Evolutionary conservation across 2,797 vertebrate species (phyloP), one percentile per base, ranked within the genome.

Genomic region (Rhynchotus rufescens): DNA sequence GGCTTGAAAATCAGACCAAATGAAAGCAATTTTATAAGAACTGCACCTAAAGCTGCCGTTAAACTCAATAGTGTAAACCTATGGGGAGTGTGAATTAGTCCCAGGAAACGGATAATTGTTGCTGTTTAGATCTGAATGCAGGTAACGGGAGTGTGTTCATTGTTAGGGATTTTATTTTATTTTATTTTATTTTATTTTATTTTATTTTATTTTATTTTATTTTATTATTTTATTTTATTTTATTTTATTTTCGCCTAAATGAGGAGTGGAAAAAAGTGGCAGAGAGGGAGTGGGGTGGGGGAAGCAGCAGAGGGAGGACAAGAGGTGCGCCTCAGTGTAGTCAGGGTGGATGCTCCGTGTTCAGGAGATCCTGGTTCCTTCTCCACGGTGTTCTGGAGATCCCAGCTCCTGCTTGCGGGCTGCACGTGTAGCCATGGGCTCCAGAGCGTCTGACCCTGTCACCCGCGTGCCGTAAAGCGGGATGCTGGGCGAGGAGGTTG

Each of bases 401-500:
- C 22, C 22, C 47, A 12, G 47, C 22, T 13, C 22, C 22, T 49
- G 12, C 42, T 12, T 23, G 22, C 3, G 47, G 22, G 47, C 22
- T 23, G 5, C n/a, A 21, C 9, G 45, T 22, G 45, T 11, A 47
- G 45, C 47, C 47, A 23, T 23, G 47, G 47, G 47, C 47, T 47
- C 47, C 47, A 22, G 47, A 23, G 22, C 22, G 47, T 22, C 47
- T 6, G 47, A 13, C 11, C 22, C 47, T 49, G 22, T 12, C 47
- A 6, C 47, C 47, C 44, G 9, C 47, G 3, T 23, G 47, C 47
- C 22, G 22, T 49, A 23, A 20, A 23, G 47, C 47, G 12, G 47
- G 5, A 9, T 9, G 32, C 1, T 2, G 23, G 44, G 10, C 32
- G 1, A 3, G 11, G 3, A 66, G 71, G n/a, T 15, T 0, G 0